phyloP scores from a whole-genome alignment of 2,113 vertebrate genomes.

The Emydocephalus ijimae region DNA sequence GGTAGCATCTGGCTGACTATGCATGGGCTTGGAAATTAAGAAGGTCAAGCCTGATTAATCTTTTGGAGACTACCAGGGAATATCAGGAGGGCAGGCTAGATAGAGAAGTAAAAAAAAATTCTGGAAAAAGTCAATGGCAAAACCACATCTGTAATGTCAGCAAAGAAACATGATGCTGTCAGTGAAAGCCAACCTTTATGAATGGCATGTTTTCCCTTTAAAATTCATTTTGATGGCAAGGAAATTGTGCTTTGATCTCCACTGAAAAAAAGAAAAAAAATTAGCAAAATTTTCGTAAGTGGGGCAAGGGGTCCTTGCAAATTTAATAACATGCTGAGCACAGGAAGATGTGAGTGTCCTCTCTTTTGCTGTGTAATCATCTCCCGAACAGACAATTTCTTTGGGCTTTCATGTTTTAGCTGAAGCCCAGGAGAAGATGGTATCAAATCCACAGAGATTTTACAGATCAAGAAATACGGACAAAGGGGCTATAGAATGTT shows the following conservation, averaged over 20 bases:
- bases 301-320: not conserved
- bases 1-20: not conserved
- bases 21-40: not conserved
- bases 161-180: not conserved
- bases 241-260: not conserved
- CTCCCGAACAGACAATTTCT: not conserved
- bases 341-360: not conserved
- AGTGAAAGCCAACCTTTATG: not conserved
- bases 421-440: not conserved
- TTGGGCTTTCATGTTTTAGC: not conserved
- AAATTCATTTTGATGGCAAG: not conserved
- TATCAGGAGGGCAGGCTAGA: not conserved
- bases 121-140: not conserved
- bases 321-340: not conserved
- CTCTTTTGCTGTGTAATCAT: not conserved
- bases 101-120: not conserved
- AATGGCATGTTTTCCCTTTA: not conserved
- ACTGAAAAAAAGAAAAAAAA: not conserved
- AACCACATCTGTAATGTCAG: not conserved
- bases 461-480: not conserved
- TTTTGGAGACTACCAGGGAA: not conserved
- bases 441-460: not conserved
- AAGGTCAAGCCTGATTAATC: not conserved
- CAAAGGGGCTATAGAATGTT: not conserved
- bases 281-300: not conserved